Evolutionary conservation across 2,888 invertebrate species (phyloP).

Genomic region (Tuta absoluta): DNA sequence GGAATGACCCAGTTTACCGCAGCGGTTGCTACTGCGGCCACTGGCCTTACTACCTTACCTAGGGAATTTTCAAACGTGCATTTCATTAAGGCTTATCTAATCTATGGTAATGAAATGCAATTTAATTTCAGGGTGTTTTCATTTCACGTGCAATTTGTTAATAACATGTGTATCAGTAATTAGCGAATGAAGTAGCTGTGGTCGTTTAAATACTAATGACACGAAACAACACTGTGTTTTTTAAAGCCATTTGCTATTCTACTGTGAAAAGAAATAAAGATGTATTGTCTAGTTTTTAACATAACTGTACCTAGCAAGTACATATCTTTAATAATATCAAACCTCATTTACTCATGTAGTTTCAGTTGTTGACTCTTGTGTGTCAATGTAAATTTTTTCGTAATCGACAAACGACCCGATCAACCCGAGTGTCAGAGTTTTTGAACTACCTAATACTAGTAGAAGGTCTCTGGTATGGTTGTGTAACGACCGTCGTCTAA

Average conservation of each 20-base stretch:
- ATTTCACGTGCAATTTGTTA: neutral
- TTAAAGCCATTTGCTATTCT: neutral
- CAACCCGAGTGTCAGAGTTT: too few species aligned
- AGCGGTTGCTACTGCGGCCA: conserved; percentile 16
- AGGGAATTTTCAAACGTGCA: conserved; percentile 34
- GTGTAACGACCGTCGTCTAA: too few species aligned
- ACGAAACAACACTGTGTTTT: neutral
- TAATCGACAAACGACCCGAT: too few species aligned
- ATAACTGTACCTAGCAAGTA: too few species aligned
- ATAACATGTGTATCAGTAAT: neutral
- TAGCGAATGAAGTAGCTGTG: neutral
- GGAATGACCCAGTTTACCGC: conserved; percentile 46
- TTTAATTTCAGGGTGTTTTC: neutral
- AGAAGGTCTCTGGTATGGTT: too few species aligned
- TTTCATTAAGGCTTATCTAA: neutral
- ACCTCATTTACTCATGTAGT: too few species aligned
- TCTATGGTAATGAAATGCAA: conserved; percentile 7
- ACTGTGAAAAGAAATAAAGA: too few species aligned
- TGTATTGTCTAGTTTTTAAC: too few species aligned
- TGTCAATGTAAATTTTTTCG: too few species aligned
- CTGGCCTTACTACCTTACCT: conserved; percentile 32
- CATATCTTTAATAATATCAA: too few species aligned
- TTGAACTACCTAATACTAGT: too few species aligned
- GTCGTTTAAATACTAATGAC: neutral
- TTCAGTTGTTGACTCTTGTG: too few species aligned